phyloP scores from a whole-genome alignment of 2,888 invertebrate genomes.

The Amiota communis region DNA sequence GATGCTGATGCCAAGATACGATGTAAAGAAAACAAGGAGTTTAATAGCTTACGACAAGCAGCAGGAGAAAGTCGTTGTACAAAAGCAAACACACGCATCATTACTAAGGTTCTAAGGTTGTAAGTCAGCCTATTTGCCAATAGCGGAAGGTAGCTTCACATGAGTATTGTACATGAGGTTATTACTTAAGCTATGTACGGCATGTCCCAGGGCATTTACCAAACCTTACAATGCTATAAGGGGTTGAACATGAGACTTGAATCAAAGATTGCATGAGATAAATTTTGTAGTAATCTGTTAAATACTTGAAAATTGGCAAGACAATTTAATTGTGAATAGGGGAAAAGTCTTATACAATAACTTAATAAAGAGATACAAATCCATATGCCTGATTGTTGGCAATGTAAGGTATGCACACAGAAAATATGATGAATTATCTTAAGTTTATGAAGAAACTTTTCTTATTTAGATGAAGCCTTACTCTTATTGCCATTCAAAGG shows the following conservation, averaged over 20 bases:
- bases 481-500: conserved; percentile 11
- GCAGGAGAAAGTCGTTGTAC: not conserved
- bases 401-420: conserved; percentile 9
- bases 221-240: no score
- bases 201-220: no score
- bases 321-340: conserved; percentile 35
- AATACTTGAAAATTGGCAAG: conserved; percentile 48
- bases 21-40: not conserved
- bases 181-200: no score
- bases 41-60: conserved; percentile 35
- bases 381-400: conserved; percentile 9
- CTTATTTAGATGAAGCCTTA: conserved; percentile 6
- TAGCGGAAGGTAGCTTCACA: conserved; percentile 29
- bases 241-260: no score
- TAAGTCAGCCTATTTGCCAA: conserved; percentile 50
- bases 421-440: conserved; percentile 20
- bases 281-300: conserved; percentile 6
- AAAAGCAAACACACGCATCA: not conserved
- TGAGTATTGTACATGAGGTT: no score
- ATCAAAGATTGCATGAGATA: no score
- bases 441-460: conserved; percentile 4
- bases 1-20: no score
- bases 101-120: conserved; percentile 31
- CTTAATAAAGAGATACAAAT: conserved; percentile 31
- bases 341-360: conserved; percentile 9